phyloP scores from a whole-genome alignment of 2,113 vertebrate species.

The Channa maculata region DNA sequence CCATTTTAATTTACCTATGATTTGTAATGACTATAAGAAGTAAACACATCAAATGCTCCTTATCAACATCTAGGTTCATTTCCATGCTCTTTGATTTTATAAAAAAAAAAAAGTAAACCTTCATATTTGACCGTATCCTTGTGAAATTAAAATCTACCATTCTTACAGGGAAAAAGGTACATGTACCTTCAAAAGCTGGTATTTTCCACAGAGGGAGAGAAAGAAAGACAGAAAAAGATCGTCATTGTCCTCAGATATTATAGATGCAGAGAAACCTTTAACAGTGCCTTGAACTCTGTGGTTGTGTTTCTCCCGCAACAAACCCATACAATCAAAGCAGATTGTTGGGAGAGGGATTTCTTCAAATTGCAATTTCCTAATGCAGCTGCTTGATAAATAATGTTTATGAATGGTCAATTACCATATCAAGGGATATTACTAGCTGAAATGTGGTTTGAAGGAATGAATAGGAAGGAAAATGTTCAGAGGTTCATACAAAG shows the following conservation, averaged over 20 bases:
- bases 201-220: not conserved
- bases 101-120: no score
- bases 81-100: no score
- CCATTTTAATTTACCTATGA: no score
- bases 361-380: constrained; percentile 61
- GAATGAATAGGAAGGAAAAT: constrained; percentile 57
- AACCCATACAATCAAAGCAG: constrained; percentile 38
- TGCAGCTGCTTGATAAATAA: constrained; percentile 58
- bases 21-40: no score
- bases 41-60: no score
- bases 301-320: constrained; percentile 1
- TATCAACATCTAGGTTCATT: no score
- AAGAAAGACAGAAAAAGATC: constrained; percentile 8
- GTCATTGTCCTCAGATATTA: constrained; percentile 16
- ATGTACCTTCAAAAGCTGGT: constrained; percentile 1
- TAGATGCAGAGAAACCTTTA: constrained; percentile 10
- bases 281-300: not conserved
- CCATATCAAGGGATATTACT: constrained; percentile 64
- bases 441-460: constrained; percentile 40
- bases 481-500: constrained; percentile 67
- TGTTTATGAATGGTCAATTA: constrained; percentile 71
- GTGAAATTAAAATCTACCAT: no score
- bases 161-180: not conserved
- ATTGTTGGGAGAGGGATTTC: constrained; percentile 59
- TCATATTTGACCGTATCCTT: no score